Conservation (phyloP, 2,113 vertebrate genomes). For the Motacilla alba region DNA sequence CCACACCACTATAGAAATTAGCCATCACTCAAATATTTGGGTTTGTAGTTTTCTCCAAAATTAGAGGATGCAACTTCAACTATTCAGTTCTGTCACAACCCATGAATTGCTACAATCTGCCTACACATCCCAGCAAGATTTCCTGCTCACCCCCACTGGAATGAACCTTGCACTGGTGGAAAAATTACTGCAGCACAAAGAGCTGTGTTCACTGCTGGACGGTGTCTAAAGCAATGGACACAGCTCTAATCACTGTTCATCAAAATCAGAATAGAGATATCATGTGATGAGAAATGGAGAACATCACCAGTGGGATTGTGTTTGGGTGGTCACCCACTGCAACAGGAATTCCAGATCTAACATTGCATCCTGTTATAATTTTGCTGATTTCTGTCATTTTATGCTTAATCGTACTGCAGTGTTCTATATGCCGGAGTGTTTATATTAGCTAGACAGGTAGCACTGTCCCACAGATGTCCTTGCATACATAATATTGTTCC, state of each 20-base stretch:
- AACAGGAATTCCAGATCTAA: not conserved
- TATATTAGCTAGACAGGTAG: not conserved
- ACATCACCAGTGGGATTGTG: not conserved
- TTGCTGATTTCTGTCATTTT: not conserved
- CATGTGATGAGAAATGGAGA: not conserved
- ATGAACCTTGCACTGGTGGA: not conserved
- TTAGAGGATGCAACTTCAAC: fast-evolving
- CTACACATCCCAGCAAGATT: not conserved
- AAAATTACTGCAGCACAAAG: not conserved
- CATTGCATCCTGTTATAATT: not conserved
- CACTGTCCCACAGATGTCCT: not conserved
- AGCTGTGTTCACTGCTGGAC: not conserved
- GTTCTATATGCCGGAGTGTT: not conserved
- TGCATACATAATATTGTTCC: not conserved
- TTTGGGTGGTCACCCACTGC: not conserved
- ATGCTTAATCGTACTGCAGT: not conserved
- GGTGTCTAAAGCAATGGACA: not conserved
- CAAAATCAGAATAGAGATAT: not conserved
- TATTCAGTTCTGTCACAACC: not conserved
- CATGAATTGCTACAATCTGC: not conserved
- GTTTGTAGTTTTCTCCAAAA: not conserved
- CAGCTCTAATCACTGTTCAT: not conserved
- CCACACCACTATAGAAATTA: not conserved
- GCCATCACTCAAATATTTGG: not conserved
- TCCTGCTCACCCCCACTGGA: not conserved